Conservation (phyloP, 2,888 invertebrate genomes). For the Acrocyrtus sp. region DNA sequence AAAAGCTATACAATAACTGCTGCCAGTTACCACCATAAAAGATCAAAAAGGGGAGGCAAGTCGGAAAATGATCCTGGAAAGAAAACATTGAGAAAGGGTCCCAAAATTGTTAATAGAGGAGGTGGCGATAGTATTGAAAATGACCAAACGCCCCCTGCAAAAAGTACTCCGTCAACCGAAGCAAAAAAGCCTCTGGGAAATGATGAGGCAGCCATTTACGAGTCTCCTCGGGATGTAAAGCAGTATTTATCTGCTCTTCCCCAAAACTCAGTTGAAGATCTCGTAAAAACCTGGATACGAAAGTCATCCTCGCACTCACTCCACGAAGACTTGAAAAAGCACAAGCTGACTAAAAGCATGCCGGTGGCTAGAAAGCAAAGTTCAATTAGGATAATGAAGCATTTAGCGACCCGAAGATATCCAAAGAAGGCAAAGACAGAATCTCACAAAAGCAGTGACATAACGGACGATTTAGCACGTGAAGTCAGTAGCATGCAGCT, state of each 20-base stretch:
- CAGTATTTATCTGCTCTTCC: constrained; percentile 30
- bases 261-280: constrained; percentile 32
- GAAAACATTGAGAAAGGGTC: neutral
- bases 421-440: neutral
- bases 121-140: too few species aligned
- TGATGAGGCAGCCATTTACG: constrained; percentile 11
- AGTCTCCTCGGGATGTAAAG: constrained; percentile 18
- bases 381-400: constrained; percentile 28
- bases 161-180: too few species aligned
- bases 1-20: too few species aligned
- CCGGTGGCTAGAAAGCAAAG: constrained; percentile 5
- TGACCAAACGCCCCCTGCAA: too few species aligned
- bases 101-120: too few species aligned
- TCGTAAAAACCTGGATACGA: constrained; percentile 43
- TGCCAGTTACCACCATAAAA: too few species aligned
- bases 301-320: constrained; percentile 7
- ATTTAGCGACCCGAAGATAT: constrained; percentile 39
- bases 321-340: neutral
- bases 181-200: too few species aligned
- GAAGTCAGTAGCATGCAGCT: too few species aligned
- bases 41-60: too few species aligned
- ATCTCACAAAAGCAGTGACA: too few species aligned
- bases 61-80: neutral
- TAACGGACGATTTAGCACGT: too few species aligned
- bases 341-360: neutral